Conservation (phyloP, 2,888 invertebrate genomes). For the Tenthredo notha region DNA sequence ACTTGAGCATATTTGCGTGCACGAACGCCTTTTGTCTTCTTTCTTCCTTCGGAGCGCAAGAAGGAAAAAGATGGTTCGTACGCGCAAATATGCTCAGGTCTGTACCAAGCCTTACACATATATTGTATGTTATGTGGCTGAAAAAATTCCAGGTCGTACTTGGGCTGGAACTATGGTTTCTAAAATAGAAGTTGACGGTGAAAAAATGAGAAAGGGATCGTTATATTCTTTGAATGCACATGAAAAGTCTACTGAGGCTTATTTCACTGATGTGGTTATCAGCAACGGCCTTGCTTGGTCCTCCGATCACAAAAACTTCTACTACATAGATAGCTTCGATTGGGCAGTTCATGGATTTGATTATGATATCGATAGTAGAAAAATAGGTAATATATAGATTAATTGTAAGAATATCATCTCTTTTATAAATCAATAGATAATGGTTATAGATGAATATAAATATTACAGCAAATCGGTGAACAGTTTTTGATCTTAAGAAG, state of each 20-base stretch:
- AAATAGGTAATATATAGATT: slow-evolving; percentile 5
- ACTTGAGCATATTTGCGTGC: too few species aligned
- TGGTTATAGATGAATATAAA: background rate
- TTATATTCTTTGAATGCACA: slow-evolving; percentile 20
- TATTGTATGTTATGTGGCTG: background rate
- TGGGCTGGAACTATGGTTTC: slow-evolving; percentile 39
- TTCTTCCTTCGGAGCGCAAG: too few species aligned
- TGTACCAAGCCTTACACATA: too few species aligned
- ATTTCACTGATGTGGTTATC: slow-evolving; percentile 15
- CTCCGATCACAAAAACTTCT: slow-evolving; percentile 35
- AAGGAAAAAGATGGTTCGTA: too few species aligned
- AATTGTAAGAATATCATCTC: background rate
- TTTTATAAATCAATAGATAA: background rate
- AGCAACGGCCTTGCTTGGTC: slow-evolving; percentile 46
- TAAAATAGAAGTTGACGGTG: background rate
- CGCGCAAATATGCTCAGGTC: too few species aligned
- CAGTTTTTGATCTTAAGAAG: slow-evolving; percentile 24
- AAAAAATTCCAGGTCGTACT: slow-evolving; percentile 15
- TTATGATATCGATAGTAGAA: slow-evolving; percentile 30
- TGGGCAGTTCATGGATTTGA: slow-evolving; percentile 34
- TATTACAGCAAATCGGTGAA: slow-evolving; percentile 33
- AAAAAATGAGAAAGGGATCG: background rate
- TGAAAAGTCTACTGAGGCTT: background rate
- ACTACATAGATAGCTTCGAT: slow-evolving; percentile 36
- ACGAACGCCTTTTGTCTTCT: too few species aligned